These are phyloP conservation scores for Gavia stellata DNA, from an alignment of 2,113 vertebrate species.

Conservation along the genomic window DNA sequence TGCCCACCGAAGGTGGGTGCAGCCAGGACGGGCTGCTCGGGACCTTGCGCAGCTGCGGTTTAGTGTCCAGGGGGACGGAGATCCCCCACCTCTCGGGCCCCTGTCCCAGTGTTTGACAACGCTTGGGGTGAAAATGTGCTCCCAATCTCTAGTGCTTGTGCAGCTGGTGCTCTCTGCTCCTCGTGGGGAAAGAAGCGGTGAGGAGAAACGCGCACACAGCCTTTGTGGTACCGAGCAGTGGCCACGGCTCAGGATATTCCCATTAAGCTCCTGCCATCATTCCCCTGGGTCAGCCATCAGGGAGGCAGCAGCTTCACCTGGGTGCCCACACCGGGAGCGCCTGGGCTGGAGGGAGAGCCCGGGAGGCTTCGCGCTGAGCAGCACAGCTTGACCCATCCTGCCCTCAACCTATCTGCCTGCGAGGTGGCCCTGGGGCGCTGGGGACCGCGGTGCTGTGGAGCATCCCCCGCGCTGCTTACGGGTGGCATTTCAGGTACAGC, in stretches of 20 bases:
- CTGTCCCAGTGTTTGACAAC: background rate
- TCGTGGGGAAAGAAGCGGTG: rapidly evolving
- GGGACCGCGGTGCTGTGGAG: background rate
- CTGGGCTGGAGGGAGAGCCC: background rate
- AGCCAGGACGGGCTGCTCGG: background rate
- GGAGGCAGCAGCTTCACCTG: background rate
- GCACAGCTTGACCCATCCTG: background rate
- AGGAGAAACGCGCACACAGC: background rate
- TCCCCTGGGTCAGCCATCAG: background rate
- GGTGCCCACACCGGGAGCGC: background rate
- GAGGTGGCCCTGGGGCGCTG: background rate
- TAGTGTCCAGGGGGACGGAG: background rate
- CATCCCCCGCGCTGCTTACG: rapidly evolving
- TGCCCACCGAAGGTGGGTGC: background rate
- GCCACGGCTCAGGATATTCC: background rate
- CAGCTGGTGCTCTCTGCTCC: background rate
- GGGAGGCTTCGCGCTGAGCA: rapidly evolving
- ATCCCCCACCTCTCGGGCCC: background rate
- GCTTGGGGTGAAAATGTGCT: rapidly evolving
- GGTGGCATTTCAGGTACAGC: background rate
- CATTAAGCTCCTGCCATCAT: background rate
- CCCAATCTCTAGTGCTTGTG: background rate
- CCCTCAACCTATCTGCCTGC: no score
- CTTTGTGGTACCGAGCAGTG: no score
- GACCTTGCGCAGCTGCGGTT: background rate